Evolutionary conservation across 2,113 vertebrate genomes (phyloP).

Genomic region (Chionomys nivalis): DNA sequence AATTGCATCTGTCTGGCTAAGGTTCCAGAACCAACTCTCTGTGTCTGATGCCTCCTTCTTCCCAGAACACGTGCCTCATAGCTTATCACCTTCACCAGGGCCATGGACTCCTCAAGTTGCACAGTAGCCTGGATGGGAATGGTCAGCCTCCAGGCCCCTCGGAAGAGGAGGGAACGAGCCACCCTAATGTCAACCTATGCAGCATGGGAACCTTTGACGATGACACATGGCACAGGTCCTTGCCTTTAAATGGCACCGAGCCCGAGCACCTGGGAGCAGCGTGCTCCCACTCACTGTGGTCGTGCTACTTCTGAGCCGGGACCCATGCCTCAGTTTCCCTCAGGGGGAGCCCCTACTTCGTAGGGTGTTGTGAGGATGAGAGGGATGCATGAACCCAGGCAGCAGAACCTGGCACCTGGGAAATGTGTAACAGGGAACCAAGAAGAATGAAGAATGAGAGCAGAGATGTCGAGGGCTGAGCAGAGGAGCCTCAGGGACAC

Average conservation of each 20-base stretch:
- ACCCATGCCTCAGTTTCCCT: not conserved
- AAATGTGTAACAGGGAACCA: not conserved
- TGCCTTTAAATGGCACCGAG: not conserved
- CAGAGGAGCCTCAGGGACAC: not conserved
- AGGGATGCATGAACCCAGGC: not conserved
- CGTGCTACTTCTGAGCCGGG: not conserved
- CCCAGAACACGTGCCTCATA: not conserved
- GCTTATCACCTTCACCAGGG: not conserved
- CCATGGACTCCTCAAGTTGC: not conserved
- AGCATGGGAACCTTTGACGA: not conserved
- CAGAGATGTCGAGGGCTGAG: rapidly evolving
- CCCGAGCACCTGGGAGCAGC: not conserved
- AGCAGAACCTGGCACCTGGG: rapidly evolving
- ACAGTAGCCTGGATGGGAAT: not conserved
- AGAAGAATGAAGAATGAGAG: not conserved
- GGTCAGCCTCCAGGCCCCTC: not conserved
- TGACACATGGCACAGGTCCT: not conserved
- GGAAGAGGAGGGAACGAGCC: not conserved
- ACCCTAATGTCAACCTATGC: not conserved
- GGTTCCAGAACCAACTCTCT: not conserved
- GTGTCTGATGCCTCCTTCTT: not conserved
- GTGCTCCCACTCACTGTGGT: not conserved
- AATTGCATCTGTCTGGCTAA: not conserved
- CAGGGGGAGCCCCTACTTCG: not conserved
- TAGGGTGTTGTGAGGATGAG: not conserved